Evolutionary conservation across 2,113 vertebrate species (phyloP), one percentile per base, ranked within the genome.

Genomic region (Phainopepla nitens): DNA sequence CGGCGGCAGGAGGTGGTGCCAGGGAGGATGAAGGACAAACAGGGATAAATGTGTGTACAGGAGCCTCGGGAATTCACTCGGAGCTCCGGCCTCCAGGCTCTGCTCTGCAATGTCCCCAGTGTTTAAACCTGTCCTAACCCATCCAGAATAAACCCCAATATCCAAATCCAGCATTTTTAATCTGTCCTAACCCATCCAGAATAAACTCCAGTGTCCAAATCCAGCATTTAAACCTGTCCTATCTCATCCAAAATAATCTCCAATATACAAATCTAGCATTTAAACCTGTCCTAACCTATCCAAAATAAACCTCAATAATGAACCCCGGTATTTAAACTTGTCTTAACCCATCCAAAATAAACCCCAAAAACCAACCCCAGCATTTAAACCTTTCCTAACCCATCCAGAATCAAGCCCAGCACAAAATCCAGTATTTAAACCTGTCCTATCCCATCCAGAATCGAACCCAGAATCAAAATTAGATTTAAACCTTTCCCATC

Each of bases 1-100:
- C n/a, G n/a, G n/a, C n/a, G 27, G 11, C 66, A 18, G 66, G 13
- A 29, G 33, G 82, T 9, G 79, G 57, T 86, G 91, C 71, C 91
- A 80, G 86, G 82, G 78, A 93, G 85, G 85, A 79, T 50, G 10
- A 84, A 79, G 23, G 69, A 78, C 66, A 82, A 87, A 94, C 60
- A 70, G 20, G 50, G 41, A 71, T 39, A 84, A 88, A 88, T 21
- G 54, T 1, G 25, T 3, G 13, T 49, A 33, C 42, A 3, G 31
- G 51, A 89, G 17, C 76, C 20, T 23, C 39, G 4, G 91, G 45
- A 85, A 89, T 50, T 29, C 54, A 1, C 54, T 24, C 0, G 29
- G 39, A 90, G 91, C 57, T 66, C 47, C 2, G 33, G 13, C 64
- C 53, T 24, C 19, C 25, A 22, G 18, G 65, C 25, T 4, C 13